Evolutionary conservation across 1,140 invertebrate genomes (phyloP).

Genomic region (Atopsyche davidsoni): DNA sequence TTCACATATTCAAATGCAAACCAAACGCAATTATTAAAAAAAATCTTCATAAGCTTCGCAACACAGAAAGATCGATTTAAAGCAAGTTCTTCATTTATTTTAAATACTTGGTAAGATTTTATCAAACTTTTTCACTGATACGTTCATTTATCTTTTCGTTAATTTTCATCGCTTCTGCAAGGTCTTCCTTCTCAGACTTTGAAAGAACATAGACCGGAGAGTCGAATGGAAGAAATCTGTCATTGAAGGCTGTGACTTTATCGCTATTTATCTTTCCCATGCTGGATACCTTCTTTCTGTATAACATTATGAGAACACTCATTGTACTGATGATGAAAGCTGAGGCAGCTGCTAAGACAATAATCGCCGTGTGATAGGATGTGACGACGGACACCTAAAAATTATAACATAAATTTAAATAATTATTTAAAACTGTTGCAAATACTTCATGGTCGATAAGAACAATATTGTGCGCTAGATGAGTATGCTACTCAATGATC

Average conservation of each 20-base stretch:
- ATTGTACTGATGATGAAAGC: constrained; percentile 67
- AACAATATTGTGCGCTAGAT: not conserved
- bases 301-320: constrained; percentile 60
- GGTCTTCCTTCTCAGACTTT: constrained; percentile 38
- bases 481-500: not conserved
- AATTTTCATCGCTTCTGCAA: constrained; percentile 21
- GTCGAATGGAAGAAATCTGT: constrained; percentile 47
- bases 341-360: constrained; percentile 62
- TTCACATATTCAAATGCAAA: no score
- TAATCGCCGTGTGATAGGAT: constrained; percentile 63
- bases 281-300: constrained; percentile 52
- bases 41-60: no score
- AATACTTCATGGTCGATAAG: not conserved
- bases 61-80: no score
- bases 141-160: constrained; percentile 23
- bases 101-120: no score
- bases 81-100: no score
- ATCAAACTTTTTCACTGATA: no score
- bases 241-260: constrained; percentile 48
- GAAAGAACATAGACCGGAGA: constrained; percentile 53
- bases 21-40: no score
- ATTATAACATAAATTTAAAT: constrained; percentile 3
- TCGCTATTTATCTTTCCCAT: constrained; percentile 39
- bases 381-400: constrained; percentile 54
- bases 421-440: constrained; percentile 2